Evolutionary conservation across 2,113 vertebrate species (phyloP).

Genomic region (Callocephalon fimbriatum): DNA sequence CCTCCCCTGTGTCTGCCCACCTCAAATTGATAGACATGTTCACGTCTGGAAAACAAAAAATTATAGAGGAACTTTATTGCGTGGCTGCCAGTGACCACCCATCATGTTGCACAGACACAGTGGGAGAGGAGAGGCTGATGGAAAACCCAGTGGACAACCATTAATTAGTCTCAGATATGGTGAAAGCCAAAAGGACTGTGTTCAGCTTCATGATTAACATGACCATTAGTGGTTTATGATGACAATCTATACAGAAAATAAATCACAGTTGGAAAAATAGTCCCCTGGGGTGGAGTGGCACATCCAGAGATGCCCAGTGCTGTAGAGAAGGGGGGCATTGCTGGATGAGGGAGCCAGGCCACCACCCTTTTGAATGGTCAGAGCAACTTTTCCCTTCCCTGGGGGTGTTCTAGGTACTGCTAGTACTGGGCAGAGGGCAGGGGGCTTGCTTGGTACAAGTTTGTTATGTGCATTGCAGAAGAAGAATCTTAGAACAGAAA

Average conservation of each 20-base stretch:
- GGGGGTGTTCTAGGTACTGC: not conserved
- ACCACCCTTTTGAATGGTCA: not conserved
- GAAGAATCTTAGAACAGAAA: not conserved
- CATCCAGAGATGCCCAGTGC: rapidly evolving
- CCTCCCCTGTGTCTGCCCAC: not conserved
- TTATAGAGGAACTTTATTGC: not conserved
- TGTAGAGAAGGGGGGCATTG: rapidly evolving
- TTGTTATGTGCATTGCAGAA: not conserved
- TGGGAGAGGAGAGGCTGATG: not conserved
- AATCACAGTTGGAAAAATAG: not conserved
- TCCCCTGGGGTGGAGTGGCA: not conserved
- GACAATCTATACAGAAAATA: not conserved
- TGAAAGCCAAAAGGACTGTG: not conserved
- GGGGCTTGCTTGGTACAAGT: rapidly evolving
- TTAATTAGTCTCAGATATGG: not conserved
- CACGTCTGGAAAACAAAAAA: not conserved
- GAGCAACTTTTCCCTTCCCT: rapidly evolving
- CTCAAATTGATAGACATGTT: not conserved
- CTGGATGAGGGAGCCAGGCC: not conserved
- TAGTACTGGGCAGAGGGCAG: not conserved
- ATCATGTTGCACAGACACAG: rapidly evolving
- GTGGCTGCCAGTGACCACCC: rapidly evolving
- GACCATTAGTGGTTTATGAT: not conserved
- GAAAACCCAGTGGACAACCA: not conserved
- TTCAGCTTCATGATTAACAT: not conserved